Evolutionary conservation across 1,140 invertebrate species (phyloP).

Genomic region (Drosophila guanche): DNA sequence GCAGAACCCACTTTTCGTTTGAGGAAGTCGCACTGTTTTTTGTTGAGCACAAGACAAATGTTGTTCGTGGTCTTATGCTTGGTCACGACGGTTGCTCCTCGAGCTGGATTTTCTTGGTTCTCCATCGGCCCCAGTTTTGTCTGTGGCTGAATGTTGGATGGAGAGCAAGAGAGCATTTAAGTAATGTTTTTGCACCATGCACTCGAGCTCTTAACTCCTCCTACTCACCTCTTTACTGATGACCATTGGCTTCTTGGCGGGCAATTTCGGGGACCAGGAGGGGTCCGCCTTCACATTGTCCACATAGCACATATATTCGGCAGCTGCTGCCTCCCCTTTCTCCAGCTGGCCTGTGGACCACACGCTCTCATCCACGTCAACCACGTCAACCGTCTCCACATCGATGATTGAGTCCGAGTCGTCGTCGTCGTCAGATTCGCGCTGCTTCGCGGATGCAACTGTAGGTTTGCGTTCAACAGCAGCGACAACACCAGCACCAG

Average conservation of each 20-base stretch:
- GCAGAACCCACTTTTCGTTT: conserved; percentile 62
- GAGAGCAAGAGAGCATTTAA: conserved; percentile 1
- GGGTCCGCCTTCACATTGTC: conserved; percentile 77
- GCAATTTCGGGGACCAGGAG: conserved; percentile 69
- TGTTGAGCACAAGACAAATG: conserved; percentile 73
- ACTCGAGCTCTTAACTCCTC: no score
- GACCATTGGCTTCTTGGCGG: conserved; percentile 41
- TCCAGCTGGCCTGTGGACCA: conserved; percentile 7
- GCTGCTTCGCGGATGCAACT: conserved; percentile 19
- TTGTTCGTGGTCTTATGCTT: conserved; percentile 55
- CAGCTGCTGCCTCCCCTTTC: background rate
- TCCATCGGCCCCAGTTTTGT: conserved; percentile 19
- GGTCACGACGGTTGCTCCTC: background rate
- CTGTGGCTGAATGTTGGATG: conserved; percentile 24
- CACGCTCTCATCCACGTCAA: conserved; percentile 51
- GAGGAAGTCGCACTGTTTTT: conserved; percentile 71
- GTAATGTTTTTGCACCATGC: background rate
- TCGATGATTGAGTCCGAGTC: conserved; percentile 80
- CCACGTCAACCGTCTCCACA: conserved; percentile 77
- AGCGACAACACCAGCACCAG: background rate
- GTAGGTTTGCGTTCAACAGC: background rate
- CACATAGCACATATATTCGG: conserved; percentile 61
- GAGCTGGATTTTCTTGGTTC: background rate
- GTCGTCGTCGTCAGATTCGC: conserved; percentile 58
- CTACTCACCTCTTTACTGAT: conserved; percentile 62